Percentiles rank a stretch among this genome's conserved stretches.
phyloP scores from a whole-genome alignment of 2,888 invertebrate species.

The Mythimna vitellina region DNA sequence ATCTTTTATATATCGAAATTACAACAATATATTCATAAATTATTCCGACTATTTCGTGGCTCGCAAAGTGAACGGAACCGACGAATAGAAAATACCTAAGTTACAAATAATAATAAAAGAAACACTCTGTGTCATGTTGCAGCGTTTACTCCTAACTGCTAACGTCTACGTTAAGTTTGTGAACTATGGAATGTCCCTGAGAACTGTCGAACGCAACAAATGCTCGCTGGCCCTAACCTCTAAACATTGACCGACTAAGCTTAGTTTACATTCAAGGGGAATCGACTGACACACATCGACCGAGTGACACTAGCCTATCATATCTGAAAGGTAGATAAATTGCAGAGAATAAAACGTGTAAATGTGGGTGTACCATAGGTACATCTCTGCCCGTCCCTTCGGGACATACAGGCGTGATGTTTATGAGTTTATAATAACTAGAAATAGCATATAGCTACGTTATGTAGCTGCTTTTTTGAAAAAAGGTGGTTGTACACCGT shows the following conservation, averaged over 20 bases:
- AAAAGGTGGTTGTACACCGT: no score
- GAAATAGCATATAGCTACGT: slow-evolving; percentile 3
- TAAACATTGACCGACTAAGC: slow-evolving; percentile 82
- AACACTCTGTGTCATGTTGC: slow-evolving; percentile 81
- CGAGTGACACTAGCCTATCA: background rate
- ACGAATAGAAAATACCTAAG: slow-evolving; percentile 63
- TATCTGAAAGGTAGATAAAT: background rate
- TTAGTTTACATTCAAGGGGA: slow-evolving; percentile 56
- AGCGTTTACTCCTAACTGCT: slow-evolving; percentile 65
- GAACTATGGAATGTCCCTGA: slow-evolving; percentile 84
- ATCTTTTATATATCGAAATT: slow-evolving; percentile 19
- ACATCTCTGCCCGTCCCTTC: background rate
- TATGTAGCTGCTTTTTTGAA: slow-evolving; percentile 8
- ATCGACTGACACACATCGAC: slow-evolving; percentile 47
- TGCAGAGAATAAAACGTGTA: no score
- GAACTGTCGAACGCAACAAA: slow-evolving; percentile 68
- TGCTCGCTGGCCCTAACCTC: slow-evolving; percentile 79
- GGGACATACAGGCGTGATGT: background rate
- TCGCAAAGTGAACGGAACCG: slow-evolving; percentile 62
- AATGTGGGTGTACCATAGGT: background rate
- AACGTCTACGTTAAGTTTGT: slow-evolving; percentile 71
- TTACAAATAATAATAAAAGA: slow-evolving; percentile 67
- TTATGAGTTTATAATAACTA: background rate
- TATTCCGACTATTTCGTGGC: slow-evolving; percentile 17
- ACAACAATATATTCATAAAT: slow-evolving; percentile 50